Evolutionary conservation across 2,797 vertebrate species (phyloP).

Genomic region (Macropodus opercularis): DNA sequence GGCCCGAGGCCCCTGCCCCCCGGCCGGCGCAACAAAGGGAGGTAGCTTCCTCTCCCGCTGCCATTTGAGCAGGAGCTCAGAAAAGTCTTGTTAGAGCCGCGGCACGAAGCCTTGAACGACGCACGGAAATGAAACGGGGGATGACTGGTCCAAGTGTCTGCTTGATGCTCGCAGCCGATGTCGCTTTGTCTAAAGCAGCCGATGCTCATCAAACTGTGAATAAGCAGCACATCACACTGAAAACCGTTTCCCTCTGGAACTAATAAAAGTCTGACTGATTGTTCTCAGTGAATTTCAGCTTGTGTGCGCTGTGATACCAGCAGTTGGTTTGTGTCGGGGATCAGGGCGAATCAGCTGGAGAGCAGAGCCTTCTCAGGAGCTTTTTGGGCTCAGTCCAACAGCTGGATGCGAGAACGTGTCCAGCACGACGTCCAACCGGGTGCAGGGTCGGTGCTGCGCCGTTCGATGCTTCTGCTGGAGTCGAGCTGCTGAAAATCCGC

Average conservation of each 20-base stretch:
- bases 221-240: conserved; percentile 1
- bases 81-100: conserved; percentile 33
- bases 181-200: conserved; percentile 7
- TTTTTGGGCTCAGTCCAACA: too few relatives aligned
- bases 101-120: conserved; percentile 22
- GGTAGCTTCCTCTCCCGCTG: conserved; percentile 23
- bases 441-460: too few relatives aligned
- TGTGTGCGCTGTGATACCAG: too few relatives aligned
- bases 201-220: conserved; percentile 14
- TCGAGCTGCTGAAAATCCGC: too few relatives aligned
- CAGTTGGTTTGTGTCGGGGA: not conserved
- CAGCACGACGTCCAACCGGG: too few relatives aligned
- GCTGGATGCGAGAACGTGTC: too few relatives aligned
- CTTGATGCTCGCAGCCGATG: conserved; percentile 3
- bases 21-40: conserved; percentile 2
- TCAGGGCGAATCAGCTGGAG: too few relatives aligned
- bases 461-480: too few relatives aligned
- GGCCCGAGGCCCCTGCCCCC: conserved; percentile 5
- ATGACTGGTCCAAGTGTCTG: not conserved
- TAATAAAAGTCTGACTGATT: too few relatives aligned
- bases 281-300: too few relatives aligned
- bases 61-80: conserved; percentile 31
- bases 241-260: not conserved
- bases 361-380: too few relatives aligned
- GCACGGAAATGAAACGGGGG: not conserved